These are phyloP conservation scores for Thamnaconus septentrionalis DNA, from an alignment of 2,113 vertebrate genomes.

Conservation along the genomic window DNA sequence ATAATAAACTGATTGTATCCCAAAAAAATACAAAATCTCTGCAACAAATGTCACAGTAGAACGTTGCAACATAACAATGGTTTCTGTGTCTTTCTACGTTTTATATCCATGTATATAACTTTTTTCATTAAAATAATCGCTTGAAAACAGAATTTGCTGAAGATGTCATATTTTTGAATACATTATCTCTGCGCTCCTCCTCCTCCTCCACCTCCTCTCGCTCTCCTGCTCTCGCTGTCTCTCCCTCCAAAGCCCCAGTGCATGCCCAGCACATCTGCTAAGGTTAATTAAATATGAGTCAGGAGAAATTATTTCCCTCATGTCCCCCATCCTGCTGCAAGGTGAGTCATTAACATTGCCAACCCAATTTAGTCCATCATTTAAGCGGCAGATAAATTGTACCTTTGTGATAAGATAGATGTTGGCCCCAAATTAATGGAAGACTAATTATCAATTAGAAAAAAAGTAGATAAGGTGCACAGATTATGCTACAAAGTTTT, in stretches of 20 bases:
- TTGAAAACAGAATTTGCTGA: slow-evolving; percentile 24
- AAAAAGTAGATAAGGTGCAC: slow-evolving; percentile 56
- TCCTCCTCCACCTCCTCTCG: too few species aligned
- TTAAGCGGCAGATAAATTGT: slow-evolving; percentile 66
- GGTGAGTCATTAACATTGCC: slow-evolving; percentile 66
- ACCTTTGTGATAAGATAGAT: slow-evolving; percentile 69
- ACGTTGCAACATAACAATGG: slow-evolving; percentile 39
- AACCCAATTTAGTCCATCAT: slow-evolving; percentile 64
- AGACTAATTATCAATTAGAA: slow-evolving; percentile 77
- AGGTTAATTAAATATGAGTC: slow-evolving; percentile 72
- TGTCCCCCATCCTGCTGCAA: slow-evolving; percentile 44
- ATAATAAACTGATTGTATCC: slow-evolving; percentile 40
- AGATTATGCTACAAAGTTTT: slow-evolving; percentile 57
- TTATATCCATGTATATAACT: slow-evolving; percentile 62
- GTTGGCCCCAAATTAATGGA: slow-evolving; percentile 65
- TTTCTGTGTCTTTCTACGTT: slow-evolving; percentile 51
- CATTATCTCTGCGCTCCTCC: too few species aligned
- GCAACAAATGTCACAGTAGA: too few species aligned
- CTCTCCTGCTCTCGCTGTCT: slow-evolving; percentile 3
- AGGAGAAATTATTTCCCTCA: slow-evolving; percentile 63
- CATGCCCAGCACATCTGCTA: slow-evolving; percentile 54
- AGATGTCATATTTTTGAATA: slow-evolving; percentile 20
- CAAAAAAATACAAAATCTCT: slow-evolving; percentile 3
- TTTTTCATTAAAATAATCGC: slow-evolving; percentile 70
- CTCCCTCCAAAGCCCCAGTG: slow-evolving; percentile 9